Percentiles rank a stretch among this genome's conserved stretches.
phyloP scores from a whole-genome alignment of 2,888 invertebrate genomes.

The Phania funesta region DNA sequence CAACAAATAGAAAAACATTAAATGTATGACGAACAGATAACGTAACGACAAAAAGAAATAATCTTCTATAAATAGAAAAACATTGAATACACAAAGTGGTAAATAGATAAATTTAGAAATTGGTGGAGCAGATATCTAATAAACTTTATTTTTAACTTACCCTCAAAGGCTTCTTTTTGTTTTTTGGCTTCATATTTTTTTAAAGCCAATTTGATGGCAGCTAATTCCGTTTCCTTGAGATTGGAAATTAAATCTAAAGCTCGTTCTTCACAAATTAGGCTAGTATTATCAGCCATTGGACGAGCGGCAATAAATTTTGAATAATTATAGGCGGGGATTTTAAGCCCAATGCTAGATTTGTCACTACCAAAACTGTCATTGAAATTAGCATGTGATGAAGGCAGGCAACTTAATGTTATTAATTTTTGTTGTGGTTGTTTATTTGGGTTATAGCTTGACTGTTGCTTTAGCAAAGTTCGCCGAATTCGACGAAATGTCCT shows the following conservation, averaged over 20 bases:
- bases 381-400: neutral
- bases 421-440: constrained; percentile 44
- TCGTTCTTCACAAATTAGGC: constrained; percentile 84
- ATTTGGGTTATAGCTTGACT: constrained; percentile 9
- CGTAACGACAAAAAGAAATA: no score
- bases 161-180: constrained; percentile 89
- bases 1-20: no score
- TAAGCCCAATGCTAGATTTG: neutral
- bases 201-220: constrained; percentile 85
- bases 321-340: constrained; percentile 63
- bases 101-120: neutral
- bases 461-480: constrained; percentile 56
- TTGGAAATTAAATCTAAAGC: constrained; percentile 88
- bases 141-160: constrained; percentile 83
- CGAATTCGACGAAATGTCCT: constrained; percentile 49
- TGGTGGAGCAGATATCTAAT: neutral
- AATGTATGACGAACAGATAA: no score
- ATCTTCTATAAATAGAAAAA: no score
- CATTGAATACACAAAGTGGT: neutral
- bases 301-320: constrained; percentile 71
- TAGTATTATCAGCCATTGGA: constrained; percentile 54
- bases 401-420: constrained; percentile 39
- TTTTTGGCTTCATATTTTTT: constrained; percentile 88
- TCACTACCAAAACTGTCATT: neutral
- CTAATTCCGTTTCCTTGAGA: constrained; percentile 87